phyloP scores from a whole-genome alignment of 2,888 invertebrate species.

The Drosophila mercatorum region DNA sequence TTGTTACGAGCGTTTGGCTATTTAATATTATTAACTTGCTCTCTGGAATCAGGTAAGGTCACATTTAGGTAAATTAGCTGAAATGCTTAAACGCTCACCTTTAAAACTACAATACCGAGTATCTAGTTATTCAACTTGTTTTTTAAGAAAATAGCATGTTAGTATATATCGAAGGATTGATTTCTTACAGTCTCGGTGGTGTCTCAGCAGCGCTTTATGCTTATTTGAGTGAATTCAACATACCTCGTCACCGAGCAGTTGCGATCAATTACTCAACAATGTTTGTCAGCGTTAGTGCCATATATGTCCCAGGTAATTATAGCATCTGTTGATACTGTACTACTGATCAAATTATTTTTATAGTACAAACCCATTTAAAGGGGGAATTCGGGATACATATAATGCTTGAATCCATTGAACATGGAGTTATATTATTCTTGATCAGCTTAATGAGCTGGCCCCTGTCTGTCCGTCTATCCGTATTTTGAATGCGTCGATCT shows the following conservation, averaged over 20 bases:
- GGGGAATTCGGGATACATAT: too few relatives aligned
- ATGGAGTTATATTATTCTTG: too few relatives aligned
- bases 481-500: too few relatives aligned
- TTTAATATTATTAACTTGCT: slow-evolving; percentile 78
- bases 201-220: slow-evolving; percentile 77
- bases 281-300: slow-evolving; percentile 81
- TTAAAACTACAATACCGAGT: background rate
- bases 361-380: too few relatives aligned
- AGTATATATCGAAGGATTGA: background rate
- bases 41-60: slow-evolving; percentile 75
- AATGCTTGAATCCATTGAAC: too few relatives aligned
- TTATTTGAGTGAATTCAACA: slow-evolving; percentile 80
- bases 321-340: too few relatives aligned
- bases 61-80: background rate
- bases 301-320: slow-evolving; percentile 79
- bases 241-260: slow-evolving; percentile 76
- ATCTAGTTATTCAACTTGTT: background rate
- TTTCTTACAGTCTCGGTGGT: slow-evolving; percentile 67
- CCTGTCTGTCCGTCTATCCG: too few relatives aligned
- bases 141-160: background rate
- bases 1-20: slow-evolving; percentile 78
- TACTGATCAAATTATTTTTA: too few relatives aligned
- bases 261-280: slow-evolving; percentile 82
- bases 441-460: too few relatives aligned
- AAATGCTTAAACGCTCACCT: background rate